phyloP scores from a whole-genome alignment of 2,113 vertebrate genomes.

The Eira barbara region DNA sequence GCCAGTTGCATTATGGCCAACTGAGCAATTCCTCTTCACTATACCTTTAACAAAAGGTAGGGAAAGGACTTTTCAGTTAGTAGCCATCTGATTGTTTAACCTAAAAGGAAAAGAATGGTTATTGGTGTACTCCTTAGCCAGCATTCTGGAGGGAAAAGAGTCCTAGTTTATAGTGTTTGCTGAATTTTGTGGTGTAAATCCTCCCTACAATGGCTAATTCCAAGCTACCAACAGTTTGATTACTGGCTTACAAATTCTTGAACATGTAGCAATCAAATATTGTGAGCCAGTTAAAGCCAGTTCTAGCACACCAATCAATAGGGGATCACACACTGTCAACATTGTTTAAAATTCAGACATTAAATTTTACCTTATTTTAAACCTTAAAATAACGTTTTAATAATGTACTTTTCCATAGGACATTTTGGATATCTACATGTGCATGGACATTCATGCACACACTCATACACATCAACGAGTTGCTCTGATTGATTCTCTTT shows the following conservation, averaged over 20 bases:
- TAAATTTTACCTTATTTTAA: not conserved
- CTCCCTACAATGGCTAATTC: not conserved
- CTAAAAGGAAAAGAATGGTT: not conserved
- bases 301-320: not conserved
- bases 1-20: not conserved
- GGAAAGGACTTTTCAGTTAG: not conserved
- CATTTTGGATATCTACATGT: not conserved
- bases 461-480: not conserved
- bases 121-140: fast-evolving
- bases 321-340: not conserved
- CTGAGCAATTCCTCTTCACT: not conserved
- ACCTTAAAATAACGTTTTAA: not conserved
- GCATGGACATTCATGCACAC: too few species aligned
- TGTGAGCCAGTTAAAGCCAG: not conserved
- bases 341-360: not conserved
- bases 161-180: not conserved
- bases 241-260: not conserved
- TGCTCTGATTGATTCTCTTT: not conserved
- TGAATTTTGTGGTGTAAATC: not conserved
- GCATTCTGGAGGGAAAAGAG: not conserved
- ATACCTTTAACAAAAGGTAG: not conserved
- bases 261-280: not conserved
- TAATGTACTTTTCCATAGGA: not conserved
- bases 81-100: not conserved
- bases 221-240: not conserved